These are phyloP conservation scores for Alauda arvensis DNA, from an alignment of 2,797 vertebrate genomes.

Conservation along the genomic window DNA sequence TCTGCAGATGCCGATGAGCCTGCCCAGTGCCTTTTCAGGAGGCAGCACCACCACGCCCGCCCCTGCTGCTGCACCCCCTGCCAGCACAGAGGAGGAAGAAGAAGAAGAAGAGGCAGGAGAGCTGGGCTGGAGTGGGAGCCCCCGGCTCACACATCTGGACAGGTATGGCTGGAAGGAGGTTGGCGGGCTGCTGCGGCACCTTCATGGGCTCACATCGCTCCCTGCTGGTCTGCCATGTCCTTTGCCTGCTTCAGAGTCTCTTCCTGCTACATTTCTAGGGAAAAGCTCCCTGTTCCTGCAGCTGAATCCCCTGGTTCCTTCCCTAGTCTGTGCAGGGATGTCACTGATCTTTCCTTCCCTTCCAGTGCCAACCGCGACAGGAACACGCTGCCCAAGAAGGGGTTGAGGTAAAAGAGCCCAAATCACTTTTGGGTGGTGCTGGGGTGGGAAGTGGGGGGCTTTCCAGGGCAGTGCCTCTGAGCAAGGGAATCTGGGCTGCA, in stretches of 20 bases:
- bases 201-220: neutral
- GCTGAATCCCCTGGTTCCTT: neutral
- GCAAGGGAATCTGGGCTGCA: neutral
- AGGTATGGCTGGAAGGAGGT: constrained; percentile 69
- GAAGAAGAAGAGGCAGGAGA: constrained; percentile 79
- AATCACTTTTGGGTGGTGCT: neutral
- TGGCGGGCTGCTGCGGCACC: neutral
- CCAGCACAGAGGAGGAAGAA: constrained; percentile 75
- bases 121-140: constrained; percentile 81
- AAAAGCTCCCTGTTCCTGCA: neutral
- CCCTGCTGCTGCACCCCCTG: constrained; percentile 43
- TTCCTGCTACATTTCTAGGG: neutral
- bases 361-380: constrained; percentile 86
- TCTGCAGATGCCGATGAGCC: constrained; percentile 88
- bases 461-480: accelerated
- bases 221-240: neutral
- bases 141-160: constrained; percentile 77
- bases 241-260: neutral
- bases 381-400: constrained; percentile 95
- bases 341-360: constrained; percentile 33
- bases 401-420: constrained; percentile 81
- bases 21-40: constrained; percentile 76
- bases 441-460: neutral
- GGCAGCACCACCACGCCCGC: constrained; percentile 45
- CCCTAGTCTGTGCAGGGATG: neutral